These are phyloP conservation scores for Nomada ferruginata DNA, from an alignment of 2,888 invertebrate species.

Conservation along the genomic window DNA sequence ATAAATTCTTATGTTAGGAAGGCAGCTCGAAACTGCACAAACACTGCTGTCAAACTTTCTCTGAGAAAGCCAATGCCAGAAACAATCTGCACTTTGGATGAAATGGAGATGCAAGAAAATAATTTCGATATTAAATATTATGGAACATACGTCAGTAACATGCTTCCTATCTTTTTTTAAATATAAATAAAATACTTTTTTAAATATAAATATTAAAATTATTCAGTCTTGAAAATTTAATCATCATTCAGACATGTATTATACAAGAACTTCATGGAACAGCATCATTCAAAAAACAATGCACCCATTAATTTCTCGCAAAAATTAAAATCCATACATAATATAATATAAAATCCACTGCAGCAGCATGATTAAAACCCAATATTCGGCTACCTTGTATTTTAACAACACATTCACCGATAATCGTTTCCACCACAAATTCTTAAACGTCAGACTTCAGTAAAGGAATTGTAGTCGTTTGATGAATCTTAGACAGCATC, in stretches of 20 bases:
- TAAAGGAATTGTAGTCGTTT: conserved; percentile 23
- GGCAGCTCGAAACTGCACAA: not conserved
- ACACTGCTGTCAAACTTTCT: no score
- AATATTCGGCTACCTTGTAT: not conserved
- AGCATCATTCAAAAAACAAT: no score
- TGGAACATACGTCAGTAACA: no score
- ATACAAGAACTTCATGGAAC: no score
- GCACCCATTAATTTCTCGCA: no score
- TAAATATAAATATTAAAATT: no score
- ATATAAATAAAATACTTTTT: no score
- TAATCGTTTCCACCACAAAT: conserved; percentile 34
- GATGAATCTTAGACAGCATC: conserved; percentile 52
- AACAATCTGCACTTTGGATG: not conserved
- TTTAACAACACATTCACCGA: not conserved
- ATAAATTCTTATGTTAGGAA: not conserved
- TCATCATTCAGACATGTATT: no score
- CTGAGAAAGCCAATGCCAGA: not conserved
- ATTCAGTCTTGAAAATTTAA: no score
- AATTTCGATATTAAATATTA: not conserved
- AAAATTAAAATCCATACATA: no score
- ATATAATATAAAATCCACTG: no score
- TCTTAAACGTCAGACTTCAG: conserved; percentile 24
- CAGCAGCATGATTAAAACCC: not conserved
- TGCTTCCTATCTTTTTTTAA: no score
- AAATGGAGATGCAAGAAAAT: not conserved